Conservation (phyloP, 1,140 invertebrate genomes). For the Pemphigus obesinymphae region DNA sequence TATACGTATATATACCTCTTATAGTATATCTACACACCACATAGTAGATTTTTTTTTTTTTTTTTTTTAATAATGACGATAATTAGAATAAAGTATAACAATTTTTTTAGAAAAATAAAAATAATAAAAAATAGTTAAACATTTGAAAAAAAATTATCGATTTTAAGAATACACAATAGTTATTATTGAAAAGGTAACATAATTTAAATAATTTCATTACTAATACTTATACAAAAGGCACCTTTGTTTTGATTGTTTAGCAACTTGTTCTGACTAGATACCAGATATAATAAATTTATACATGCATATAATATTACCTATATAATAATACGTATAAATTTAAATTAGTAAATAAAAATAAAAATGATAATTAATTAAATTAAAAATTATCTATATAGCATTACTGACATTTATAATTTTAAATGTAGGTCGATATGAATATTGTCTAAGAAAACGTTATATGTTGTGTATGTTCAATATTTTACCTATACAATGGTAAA, state of each 20-base stretch:
- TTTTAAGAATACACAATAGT: conserved; percentile 5
- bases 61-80: neutral
- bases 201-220: neutral
- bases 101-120: neutral
- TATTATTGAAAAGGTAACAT: neutral
- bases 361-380: neutral
- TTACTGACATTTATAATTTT: neutral
- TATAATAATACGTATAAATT: neutral
- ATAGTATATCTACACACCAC: too few species aligned
- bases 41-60: too few species aligned
- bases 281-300: conserved; percentile 4
- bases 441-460: neutral
- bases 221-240: neutral
- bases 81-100: neutral
- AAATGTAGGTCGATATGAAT: neutral
- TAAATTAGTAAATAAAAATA: conserved; percentile 11
- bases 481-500: neutral
- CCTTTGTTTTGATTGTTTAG: conserved; percentile 22
- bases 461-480: neutral
- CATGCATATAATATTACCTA: neutral
- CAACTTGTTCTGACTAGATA: conserved; percentile 26
- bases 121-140: neutral
- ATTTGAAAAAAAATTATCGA: neutral
- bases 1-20: neutral
- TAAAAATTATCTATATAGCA: neutral